These are phyloP conservation scores for Hormaphis cornu DNA, from an alignment of 1,140 invertebrate species.

Conservation along the genomic window DNA sequence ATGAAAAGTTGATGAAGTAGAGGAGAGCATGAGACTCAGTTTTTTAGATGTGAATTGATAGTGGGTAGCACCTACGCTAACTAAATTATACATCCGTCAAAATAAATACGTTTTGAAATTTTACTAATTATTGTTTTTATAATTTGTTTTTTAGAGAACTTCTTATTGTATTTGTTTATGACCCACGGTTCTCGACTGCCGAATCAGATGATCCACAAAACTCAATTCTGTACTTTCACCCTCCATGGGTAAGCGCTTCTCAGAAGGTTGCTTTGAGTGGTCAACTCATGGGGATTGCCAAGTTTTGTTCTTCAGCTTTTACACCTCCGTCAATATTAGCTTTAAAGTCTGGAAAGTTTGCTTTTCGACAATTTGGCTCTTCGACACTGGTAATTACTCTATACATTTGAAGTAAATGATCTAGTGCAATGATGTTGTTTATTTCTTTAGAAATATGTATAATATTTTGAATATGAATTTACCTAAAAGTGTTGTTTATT, in stretches of 20 bases:
- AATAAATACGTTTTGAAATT: too few species aligned
- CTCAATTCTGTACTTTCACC: constrained; percentile 79
- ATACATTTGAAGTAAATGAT: too few species aligned
- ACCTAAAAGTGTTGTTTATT: too few species aligned
- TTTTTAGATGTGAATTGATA: too few species aligned
- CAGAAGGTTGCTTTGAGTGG: constrained; percentile 68
- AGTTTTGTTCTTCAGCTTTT: constrained; percentile 65
- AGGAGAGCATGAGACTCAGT: too few species aligned
- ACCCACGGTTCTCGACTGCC: constrained; percentile 60
- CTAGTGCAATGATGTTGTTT: too few species aligned
- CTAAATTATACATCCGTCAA: too few species aligned
- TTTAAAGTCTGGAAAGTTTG: constrained; percentile 74
- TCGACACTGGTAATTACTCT: constrained; percentile 60
- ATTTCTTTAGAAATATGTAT: too few species aligned
- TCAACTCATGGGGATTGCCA: constrained; percentile 69
- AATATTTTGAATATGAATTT: too few species aligned
- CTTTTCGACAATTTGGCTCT: constrained; percentile 63
- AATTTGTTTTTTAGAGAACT: constrained; percentile 56
- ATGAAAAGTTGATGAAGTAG: too few species aligned
- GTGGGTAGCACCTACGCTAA: too few species aligned
- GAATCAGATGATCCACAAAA: constrained; percentile 78
- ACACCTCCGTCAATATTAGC: constrained; percentile 60
- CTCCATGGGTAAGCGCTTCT: constrained; percentile 70
- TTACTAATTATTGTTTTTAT: too few species aligned
- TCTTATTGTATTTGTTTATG: constrained; percentile 79